Evolutionary conservation across 2,888 invertebrate genomes (phyloP).

Genomic region (Ctena decussata): DNA sequence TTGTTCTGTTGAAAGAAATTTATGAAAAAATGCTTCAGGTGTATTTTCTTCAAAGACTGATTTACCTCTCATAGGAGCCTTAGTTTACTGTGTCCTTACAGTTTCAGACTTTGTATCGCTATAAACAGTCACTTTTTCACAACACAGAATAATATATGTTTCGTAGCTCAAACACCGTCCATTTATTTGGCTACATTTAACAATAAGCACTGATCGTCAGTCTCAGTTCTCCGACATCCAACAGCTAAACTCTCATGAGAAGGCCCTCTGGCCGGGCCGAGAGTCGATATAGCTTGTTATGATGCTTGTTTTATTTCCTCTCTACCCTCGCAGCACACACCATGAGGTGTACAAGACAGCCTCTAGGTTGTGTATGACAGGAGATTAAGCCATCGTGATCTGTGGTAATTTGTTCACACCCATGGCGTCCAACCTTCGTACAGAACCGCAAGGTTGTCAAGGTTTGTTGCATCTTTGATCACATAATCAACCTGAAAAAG

Average conservation of each 20-base stretch:
- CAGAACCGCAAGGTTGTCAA: slow-evolving; percentile 97
- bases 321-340: slow-evolving; percentile 10
- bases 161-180: neutral
- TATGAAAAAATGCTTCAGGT: too few species aligned
- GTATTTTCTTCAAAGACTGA: neutral
- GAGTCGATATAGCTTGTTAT: slow-evolving; percentile 59
- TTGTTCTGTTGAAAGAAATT: too few species aligned
- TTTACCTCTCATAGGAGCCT: neutral
- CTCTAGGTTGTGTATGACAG: neutral
- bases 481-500: slow-evolving; percentile 95
- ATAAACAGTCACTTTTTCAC: neutral
- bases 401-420: slow-evolving; percentile 91
- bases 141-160: neutral
- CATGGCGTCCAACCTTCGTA: slow-evolving; percentile 99
- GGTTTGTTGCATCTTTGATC: slow-evolving; percentile 96
- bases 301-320: slow-evolving; percentile 43
- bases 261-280: slow-evolving; percentile 75
- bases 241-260: slow-evolving; percentile 64
- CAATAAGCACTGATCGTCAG: neutral
- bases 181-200: neutral
- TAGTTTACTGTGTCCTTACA: neutral
- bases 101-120: neutral
- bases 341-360: slow-evolving; percentile 6
- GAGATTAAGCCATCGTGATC: slow-evolving; percentile 16
- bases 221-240: slow-evolving; percentile 5